Conservation (phyloP, 1,140 invertebrate species). For the Polyergus mexicanus region DNA sequence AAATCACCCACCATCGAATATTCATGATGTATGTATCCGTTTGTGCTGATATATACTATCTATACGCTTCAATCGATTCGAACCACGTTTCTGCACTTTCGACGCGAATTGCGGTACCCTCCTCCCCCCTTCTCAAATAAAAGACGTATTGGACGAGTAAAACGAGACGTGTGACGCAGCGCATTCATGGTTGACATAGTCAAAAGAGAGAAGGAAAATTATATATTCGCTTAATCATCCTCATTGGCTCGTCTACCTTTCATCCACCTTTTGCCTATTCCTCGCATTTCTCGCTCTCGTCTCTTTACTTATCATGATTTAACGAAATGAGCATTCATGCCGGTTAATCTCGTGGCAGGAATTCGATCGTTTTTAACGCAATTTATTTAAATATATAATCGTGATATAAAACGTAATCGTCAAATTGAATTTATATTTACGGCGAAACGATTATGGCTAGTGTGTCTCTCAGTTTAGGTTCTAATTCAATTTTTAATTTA, state of each 20-base stretch:
- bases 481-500: slow-evolving; percentile 76
- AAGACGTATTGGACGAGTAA: slow-evolving; percentile 50
- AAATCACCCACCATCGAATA: slow-evolving; percentile 23
- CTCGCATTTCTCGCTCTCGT: neutral
- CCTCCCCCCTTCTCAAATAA: slow-evolving; percentile 60
- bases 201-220: slow-evolving; percentile 60
- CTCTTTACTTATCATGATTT: neutral
- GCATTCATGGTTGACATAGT: slow-evolving; percentile 44
- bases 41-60: slow-evolving; percentile 13
- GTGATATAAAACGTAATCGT: slow-evolving; percentile 73
- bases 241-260: slow-evolving; percentile 62
- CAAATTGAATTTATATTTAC: slow-evolving; percentile 74
- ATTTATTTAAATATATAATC: slow-evolving; percentile 79
- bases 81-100: slow-evolving; percentile 55
- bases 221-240: slow-evolving; percentile 75
- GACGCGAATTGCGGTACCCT: slow-evolving; percentile 55
- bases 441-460: slow-evolving; percentile 44
- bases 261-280: slow-evolving; percentile 52
- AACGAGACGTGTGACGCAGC: slow-evolving; percentile 30
- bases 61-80: slow-evolving; percentile 46
- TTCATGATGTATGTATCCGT: slow-evolving; percentile 57
- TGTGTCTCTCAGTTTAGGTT: slow-evolving; percentile 8
- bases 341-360: neutral
- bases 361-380: slow-evolving; percentile 71
- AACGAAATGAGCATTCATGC: neutral